Percentiles rank a stretch among this genome's conserved stretches.
Conservation (phyloP, 2,888 invertebrate genomes). For the Drosophila prolongata region DNA sequence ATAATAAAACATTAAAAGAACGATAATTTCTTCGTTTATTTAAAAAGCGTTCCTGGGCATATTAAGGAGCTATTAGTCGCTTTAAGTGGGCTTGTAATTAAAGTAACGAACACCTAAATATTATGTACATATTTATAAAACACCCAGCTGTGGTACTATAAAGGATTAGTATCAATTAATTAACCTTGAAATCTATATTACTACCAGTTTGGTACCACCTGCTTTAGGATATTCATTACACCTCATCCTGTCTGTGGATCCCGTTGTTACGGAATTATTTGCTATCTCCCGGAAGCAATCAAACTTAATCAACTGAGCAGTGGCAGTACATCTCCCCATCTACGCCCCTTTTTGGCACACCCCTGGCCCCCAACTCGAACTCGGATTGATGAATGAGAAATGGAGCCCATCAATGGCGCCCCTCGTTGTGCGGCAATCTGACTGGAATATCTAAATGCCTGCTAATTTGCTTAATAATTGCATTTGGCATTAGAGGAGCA, state of each 20-base stretch:
- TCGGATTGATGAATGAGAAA: constrained; percentile 63
- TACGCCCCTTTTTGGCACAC: constrained; percentile 1
- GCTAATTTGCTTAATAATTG: constrained; percentile 78
- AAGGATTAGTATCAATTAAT: not conserved
- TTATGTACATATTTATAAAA: too few relatives aligned
- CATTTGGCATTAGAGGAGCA: constrained; percentile 60
- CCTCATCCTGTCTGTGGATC: constrained; percentile 14
- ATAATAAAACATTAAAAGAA: too few relatives aligned
- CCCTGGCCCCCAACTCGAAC: constrained; percentile 1
- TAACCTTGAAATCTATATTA: not conserved
- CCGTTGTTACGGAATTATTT: constrained; percentile 22
- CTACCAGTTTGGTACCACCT: constrained; percentile 3
- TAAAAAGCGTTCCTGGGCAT: too few relatives aligned
- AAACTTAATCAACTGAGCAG: constrained; percentile 56
- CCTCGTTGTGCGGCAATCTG: constrained; percentile 62
- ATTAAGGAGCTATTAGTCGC: too few relatives aligned
- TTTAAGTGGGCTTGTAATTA: too few relatives aligned
- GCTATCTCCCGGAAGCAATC: constrained; percentile 67
- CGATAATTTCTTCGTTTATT: too few relatives aligned
- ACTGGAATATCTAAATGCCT: constrained; percentile 68
- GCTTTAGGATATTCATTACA: not conserved
- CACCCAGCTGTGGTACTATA: too few relatives aligned
- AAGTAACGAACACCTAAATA: too few relatives aligned
- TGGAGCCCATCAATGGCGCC: constrained; percentile 61
- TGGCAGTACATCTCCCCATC: constrained; percentile 16